These are phyloP conservation scores for Cepphus grylle DNA, from an alignment of 2,113 vertebrate genomes.

Conservation along the genomic window DNA sequence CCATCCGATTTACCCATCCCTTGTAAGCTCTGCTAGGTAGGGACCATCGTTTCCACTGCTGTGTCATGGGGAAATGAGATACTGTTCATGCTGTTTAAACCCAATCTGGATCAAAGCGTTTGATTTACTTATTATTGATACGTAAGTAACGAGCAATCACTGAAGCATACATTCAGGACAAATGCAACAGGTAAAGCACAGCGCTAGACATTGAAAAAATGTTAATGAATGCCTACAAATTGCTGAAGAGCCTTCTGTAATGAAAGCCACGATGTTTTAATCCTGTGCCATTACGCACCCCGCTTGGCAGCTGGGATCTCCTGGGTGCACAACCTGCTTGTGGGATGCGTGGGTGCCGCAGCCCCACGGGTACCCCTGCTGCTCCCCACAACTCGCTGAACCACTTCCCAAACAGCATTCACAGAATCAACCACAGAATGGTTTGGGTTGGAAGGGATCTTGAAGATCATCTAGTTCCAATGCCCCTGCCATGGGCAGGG, in stretches of 20 bases:
- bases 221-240: not conserved
- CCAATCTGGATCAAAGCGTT: not conserved
- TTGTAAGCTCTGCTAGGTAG: not conserved
- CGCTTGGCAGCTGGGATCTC: not conserved
- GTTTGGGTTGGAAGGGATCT: no score
- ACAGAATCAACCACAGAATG: no score
- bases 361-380: not conserved
- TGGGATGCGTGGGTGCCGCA: rapidly evolving
- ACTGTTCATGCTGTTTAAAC: not conserved
- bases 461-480: no score
- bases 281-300: rapidly evolving
- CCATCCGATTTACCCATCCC: rapidly evolving
- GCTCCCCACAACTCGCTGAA: not conserved
- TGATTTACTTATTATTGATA: not conserved
- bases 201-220: not conserved
- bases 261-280: not conserved
- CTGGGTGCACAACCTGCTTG: not conserved
- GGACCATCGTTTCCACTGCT: not conserved
- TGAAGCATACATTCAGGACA: not conserved
- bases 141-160: not conserved
- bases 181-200: not conserved
- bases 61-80: not conserved
- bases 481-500: no score
- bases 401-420: not conserved
- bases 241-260: not conserved